These are phyloP conservation scores for Linurgus olivaceus DNA, from an alignment of 2,797 vertebrate genomes.

Conservation along the genomic window DNA sequence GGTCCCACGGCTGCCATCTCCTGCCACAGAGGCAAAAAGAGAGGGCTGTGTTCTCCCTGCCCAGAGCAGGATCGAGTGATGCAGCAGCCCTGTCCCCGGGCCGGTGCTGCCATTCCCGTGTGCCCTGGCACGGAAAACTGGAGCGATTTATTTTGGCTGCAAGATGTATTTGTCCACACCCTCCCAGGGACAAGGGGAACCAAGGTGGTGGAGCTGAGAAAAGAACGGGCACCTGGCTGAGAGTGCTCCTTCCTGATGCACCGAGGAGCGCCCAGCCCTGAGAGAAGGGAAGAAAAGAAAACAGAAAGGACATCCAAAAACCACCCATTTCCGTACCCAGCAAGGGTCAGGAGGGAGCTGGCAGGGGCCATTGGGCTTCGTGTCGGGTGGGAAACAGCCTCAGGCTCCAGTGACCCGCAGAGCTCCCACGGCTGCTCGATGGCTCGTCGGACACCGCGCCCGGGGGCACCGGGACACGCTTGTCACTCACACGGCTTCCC, in stretches of 20 bases:
- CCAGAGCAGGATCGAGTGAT: fast-evolving
- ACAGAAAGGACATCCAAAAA: neutral
- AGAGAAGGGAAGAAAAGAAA: neutral
- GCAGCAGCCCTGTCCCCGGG: neutral
- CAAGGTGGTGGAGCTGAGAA: neutral
- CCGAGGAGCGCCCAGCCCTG: neutral
- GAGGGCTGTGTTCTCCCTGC: neutral
- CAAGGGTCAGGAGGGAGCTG: neutral
- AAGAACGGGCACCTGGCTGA: neutral
- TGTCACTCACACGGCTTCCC: neutral
- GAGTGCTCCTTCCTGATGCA: neutral
- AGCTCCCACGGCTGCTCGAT: fast-evolving
- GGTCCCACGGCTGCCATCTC: neutral
- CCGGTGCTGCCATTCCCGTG: fast-evolving
- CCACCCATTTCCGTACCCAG: fast-evolving
- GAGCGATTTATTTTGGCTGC: neutral
- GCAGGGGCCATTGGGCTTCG: neutral
- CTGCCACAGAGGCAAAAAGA: neutral
- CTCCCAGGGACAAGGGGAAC: neutral
- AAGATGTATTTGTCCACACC: neutral
- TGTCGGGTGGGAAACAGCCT: neutral
- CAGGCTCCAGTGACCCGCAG: neutral
- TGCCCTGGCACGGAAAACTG: neutral
- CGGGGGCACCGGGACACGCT: neutral
- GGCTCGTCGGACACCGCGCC: neutral